phyloP scores from a whole-genome alignment of 2,113 vertebrate species.

The Pteropus alecto region DNA sequence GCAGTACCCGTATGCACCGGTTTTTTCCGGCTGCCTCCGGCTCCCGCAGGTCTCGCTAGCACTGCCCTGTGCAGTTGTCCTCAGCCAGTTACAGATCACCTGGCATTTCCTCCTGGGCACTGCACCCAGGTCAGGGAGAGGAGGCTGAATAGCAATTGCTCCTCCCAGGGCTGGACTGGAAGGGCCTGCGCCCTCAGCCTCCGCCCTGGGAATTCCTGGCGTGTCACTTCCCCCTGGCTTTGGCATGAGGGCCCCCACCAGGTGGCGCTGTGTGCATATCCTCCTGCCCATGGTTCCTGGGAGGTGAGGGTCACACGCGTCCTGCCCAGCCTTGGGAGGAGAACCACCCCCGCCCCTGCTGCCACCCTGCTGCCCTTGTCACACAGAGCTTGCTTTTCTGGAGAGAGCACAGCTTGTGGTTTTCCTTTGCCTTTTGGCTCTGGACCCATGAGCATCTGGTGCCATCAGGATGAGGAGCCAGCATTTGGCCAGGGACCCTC shows the following conservation, averaged over 20 bases:
- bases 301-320: no score
- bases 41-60: background rate
- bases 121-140: background rate
- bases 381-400: background rate
- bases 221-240: no score
- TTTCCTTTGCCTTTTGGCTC: background rate
- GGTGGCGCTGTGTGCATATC: background rate
- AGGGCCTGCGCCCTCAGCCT: background rate
- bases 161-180: background rate
- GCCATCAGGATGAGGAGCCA: background rate
- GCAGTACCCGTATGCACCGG: background rate
- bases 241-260: background rate
- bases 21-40: background rate
- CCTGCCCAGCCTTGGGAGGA: no score
- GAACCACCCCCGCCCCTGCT: no score
- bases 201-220: no score
- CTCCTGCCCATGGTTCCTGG: background rate
- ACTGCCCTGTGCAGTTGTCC: background rate
- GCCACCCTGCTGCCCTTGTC: background rate
- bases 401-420: background rate
- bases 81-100: slow-evolving; percentile 9
- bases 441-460: background rate
- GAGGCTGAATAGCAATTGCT: background rate
- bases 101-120: slow-evolving; percentile 9
- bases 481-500: background rate